A percentile compares a stretch with the other conserved stretches of the same genome.
These are phyloP conservation scores for Thymelicus sylvestris DNA, from an alignment of 2,888 invertebrate genomes.

Conservation along the genomic window DNA sequence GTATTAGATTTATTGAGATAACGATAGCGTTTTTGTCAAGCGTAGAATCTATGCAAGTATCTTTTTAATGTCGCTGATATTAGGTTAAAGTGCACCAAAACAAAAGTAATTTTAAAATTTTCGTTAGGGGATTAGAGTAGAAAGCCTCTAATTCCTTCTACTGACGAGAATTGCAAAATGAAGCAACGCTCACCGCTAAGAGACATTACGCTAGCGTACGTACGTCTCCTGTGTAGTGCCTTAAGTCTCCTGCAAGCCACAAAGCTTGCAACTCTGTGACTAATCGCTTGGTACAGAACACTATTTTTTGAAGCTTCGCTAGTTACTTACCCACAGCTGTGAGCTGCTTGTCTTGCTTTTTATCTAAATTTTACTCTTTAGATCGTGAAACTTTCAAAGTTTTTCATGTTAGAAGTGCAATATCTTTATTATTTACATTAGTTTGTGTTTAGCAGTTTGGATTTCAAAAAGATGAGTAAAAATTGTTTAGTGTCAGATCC, in stretches of 20 bases:
- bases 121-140: too few relatives aligned
- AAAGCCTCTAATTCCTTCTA: not conserved
- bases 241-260: conserved; percentile 30
- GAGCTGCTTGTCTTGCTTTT: not conserved
- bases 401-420: too few relatives aligned
- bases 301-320: conserved; percentile 19
- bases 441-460: too few relatives aligned
- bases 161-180: conserved; percentile 2
- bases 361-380: not conserved
- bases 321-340: not conserved
- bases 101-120: too few relatives aligned
- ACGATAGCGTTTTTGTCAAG: too few relatives aligned
- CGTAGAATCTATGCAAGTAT: too few relatives aligned
- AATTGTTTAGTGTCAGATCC: too few relatives aligned
- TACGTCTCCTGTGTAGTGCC: conserved; percentile 15
- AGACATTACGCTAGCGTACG: conserved; percentile 6
- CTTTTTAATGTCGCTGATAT: too few relatives aligned
- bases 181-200: conserved; percentile 11
- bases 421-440: too few relatives aligned
- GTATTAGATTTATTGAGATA: too few relatives aligned
- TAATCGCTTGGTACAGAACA: conserved; percentile 26
- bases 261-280: conserved; percentile 23
- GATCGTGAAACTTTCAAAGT: not conserved
- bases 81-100: too few relatives aligned
- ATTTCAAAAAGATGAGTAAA: too few relatives aligned